Evolutionary conservation across 2,888 invertebrate genomes (phyloP), one percentile per base, ranked within the genome.

Genomic region (Heliconius aoede): DNA sequence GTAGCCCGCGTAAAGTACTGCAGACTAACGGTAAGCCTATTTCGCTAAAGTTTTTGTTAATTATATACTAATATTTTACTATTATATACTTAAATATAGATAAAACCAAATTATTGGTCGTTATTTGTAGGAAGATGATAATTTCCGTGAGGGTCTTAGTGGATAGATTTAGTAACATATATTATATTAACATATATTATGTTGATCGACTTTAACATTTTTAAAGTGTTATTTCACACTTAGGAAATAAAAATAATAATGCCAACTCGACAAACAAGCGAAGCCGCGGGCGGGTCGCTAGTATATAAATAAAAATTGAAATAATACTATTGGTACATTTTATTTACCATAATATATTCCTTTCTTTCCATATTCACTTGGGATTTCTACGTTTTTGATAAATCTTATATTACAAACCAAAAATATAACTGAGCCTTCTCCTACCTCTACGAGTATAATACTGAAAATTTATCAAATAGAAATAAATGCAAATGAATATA

Each of bases 1-100:
- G 78, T 64, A 74, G 69, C 40, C 64, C 62, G 58, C 51, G 40
- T 74, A 77, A 77, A 77, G 68, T 67, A 79, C 76, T 74, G 74
- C 46, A 36, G 32, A 76, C 74, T 74, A 76, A 40, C 62, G 24
- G 30, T 58, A 51, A 26, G 32, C 24, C 60, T 72, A 26, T 60
- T 72, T 24, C 30, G 71, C 15, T 15, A 2, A 72, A 26, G 26
- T 36, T 60, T 32, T 60, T 60, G 3, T 60, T 36, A 26, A 24
- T 60, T 26, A 26, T 8, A n/a, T n/a, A 8, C 18, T 9, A 5
- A 32, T 26, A 24, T 36, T 26, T 51, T 69, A 1, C 1, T n/a
- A 15, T 7, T 36, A n/a, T 36, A n/a, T 65, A 11, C n/a, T 55
- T n/a, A 55, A 1, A n/a, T 55, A n/a, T n/a, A 55, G 4, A n/a